Base-by-base conservation (phyloP, 2,888 invertebrate species). In the Lasioglossum vierecki region DNA sequence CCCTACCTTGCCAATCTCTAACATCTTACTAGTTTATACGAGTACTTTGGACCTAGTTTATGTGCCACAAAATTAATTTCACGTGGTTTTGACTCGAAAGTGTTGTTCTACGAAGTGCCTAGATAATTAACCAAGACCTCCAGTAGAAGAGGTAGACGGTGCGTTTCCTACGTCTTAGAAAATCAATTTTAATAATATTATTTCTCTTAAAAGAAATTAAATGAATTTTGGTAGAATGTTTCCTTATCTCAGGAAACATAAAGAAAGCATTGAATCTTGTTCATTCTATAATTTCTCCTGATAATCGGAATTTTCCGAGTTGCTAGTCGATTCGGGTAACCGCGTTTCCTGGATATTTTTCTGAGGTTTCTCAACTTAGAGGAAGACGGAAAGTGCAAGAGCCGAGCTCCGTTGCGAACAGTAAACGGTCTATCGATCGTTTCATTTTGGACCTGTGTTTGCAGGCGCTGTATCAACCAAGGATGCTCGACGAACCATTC, bases 401-500 rank as follows among this genome's bases (percentile, higher is more conserved):
- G 30, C 35, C 26, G 60, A 13, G 30, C 15, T 66, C 18, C 26
- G 66, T 15, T 15, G 0, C 35, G 66, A 35, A 30, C 35, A 8
- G 18, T 66, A 66, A 66, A 30, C 35, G 30, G 35, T 66, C 35
- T 35, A 30, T 66, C 66, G 66, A 66, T 66, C 66, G 66, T 66
- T 30, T 66, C 15, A 3, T 66, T 35, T 66, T 66, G 35, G 66
- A 35, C n/a, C n/a, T 8, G 35, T 18, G 35, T 30, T 66, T 66
- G 66, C 66, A 66, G n/a, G 4, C 26, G 60, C 60, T 60, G 60
- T 60, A 60, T 60, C 60, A 60, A 11, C 60, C 26, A 26, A 60
- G 60, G 60, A 60, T 60, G 26, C 60, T 60, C 60, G 60, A 13
- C 60, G 60, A 60, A 26, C 60, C 60, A 60, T 60, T 60, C 60